These are phyloP conservation scores for Scelioninae gen. 1 DNA, from an alignment of 2,888 invertebrate species.

Conservation along the genomic window DNA sequence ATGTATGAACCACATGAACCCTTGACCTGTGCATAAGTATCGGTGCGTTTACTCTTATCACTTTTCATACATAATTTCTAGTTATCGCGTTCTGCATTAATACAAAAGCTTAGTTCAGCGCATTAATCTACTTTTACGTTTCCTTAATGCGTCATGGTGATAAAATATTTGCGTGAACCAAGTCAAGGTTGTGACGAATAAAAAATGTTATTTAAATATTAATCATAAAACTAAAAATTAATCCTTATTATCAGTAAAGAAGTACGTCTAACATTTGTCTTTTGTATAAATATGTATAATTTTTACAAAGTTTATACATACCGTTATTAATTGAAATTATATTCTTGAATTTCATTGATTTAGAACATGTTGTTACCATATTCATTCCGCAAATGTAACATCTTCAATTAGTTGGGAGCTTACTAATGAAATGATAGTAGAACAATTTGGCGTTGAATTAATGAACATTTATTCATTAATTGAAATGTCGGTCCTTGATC, in stretches of 20 bases:
- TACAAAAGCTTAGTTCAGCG: too few relatives aligned
- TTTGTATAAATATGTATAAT: background rate
- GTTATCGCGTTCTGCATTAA: too few relatives aligned
- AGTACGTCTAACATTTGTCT: background rate
- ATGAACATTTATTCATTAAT: slow-evolving; percentile 18
- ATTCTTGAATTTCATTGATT: slow-evolving; percentile 36
- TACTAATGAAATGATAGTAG: slow-evolving; percentile 20
- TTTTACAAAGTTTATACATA: slow-evolving; percentile 13
- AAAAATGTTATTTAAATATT: background rate
- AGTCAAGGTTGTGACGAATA: background rate
- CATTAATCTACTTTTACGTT: too few relatives aligned
- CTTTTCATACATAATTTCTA: too few relatives aligned
- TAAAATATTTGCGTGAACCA: background rate
- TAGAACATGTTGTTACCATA: slow-evolving; percentile 27
- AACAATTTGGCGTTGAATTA: slow-evolving; percentile 3
- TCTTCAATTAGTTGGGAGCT: slow-evolving; percentile 20
- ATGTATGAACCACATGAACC: too few relatives aligned
- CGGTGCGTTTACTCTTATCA: too few relatives aligned
- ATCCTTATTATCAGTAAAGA: background rate
- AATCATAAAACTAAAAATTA: background rate
- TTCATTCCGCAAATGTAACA: slow-evolving; percentile 32
- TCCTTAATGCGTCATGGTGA: too few relatives aligned
- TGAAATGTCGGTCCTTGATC: slow-evolving; percentile 2
- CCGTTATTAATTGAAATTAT: slow-evolving; percentile 31
- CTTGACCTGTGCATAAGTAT: too few relatives aligned